phyloP scores from a whole-genome alignment of 2,888 invertebrate species.

The Himalopsyche tibetana region DNA sequence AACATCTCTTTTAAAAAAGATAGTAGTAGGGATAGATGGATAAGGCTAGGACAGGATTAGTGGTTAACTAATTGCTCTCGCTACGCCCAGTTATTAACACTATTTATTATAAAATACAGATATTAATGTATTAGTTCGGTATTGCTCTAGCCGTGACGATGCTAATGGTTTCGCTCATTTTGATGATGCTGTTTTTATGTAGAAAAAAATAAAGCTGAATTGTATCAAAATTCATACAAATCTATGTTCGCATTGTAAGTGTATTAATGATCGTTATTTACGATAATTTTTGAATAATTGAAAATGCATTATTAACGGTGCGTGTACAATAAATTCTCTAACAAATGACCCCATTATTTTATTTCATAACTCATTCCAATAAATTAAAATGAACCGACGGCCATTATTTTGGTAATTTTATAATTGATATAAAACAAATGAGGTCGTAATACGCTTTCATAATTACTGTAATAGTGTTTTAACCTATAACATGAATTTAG shows the following conservation, averaged over 20 bases:
- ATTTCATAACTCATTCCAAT: slow-evolving; percentile 59
- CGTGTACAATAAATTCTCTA: slow-evolving; percentile 57
- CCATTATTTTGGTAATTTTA: slow-evolving; percentile 61
- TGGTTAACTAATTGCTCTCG: too few species aligned
- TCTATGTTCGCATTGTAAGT: neutral
- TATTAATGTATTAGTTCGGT: too few species aligned
- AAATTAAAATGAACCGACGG: slow-evolving; percentile 52
- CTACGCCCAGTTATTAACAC: too few species aligned
- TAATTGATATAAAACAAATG: slow-evolving; percentile 64
- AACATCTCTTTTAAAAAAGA: too few species aligned
- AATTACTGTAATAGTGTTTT: slow-evolving; percentile 47
- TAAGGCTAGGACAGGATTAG: too few species aligned
- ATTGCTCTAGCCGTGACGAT: too few species aligned
- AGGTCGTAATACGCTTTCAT: slow-evolving; percentile 53
- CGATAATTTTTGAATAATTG: slow-evolving; percentile 55
- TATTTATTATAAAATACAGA: too few species aligned
- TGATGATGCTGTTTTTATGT: too few species aligned
- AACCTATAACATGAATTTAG: neutral
- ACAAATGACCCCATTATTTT: slow-evolving; percentile 62
- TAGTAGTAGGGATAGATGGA: too few species aligned
- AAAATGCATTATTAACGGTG: slow-evolving; percentile 54
- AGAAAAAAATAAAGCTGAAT: neutral
- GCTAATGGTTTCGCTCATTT: too few species aligned
- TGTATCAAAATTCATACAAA: slow-evolving; percentile 2
- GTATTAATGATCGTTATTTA: slow-evolving; percentile 51